Conservation (phyloP, 2,113 vertebrate genomes). For the Hydrolagus affinis region DNA sequence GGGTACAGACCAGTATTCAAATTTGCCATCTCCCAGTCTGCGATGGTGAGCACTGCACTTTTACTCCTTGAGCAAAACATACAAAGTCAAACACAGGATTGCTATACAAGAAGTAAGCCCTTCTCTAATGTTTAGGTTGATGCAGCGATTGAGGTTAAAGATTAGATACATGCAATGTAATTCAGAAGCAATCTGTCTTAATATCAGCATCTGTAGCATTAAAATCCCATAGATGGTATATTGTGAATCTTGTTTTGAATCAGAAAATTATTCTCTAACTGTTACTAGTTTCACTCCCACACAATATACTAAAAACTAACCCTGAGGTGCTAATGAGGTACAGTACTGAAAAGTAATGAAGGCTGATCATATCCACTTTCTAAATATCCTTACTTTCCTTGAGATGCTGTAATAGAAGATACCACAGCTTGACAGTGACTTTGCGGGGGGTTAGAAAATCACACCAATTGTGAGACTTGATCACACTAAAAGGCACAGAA, state of each 20-base stretch:
- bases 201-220: neutral
- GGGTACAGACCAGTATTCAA: too few species aligned
- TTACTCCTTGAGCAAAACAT: too few species aligned
- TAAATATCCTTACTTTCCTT: slow-evolving; percentile 5
- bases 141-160: neutral
- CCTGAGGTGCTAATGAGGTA: neutral
- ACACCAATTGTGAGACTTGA: neutral
- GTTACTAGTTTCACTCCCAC: slow-evolving; percentile 20
- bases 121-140: neutral
- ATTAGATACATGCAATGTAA: neutral
- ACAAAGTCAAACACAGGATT: too few species aligned
- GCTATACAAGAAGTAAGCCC: too few species aligned
- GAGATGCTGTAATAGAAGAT: neutral
- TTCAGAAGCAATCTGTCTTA: neutral
- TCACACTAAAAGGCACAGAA: neutral
- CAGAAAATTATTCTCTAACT: neutral
- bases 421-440: neutral
- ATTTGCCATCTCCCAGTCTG: too few species aligned
- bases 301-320: neutral
- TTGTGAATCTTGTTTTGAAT: neutral
- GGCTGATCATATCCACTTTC: neutral
- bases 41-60: too few species aligned
- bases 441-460: neutral
- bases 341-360: neutral
- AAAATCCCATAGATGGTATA: neutral